Evolutionary conservation across 2,113 vertebrate genomes (phyloP).

Genomic region (Carollia perspicillata): DNA sequence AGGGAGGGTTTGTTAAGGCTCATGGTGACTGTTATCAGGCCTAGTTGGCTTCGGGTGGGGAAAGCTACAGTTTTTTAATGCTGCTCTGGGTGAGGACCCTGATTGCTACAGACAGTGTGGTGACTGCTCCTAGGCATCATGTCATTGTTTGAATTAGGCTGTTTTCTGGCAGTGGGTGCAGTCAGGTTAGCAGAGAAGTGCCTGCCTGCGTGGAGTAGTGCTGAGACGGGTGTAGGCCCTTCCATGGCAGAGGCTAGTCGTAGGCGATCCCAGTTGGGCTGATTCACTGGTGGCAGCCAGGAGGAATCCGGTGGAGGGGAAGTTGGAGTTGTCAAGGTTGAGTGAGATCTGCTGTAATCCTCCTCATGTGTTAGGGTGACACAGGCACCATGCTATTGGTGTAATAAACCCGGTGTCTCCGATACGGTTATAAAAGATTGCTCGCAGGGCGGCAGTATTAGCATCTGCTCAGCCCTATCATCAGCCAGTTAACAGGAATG

Average conservation of each 20-base stretch:
- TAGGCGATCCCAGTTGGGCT: not conserved
- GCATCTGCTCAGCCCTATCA: not conserved
- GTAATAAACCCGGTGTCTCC: not conserved
- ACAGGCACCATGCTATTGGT: not conserved
- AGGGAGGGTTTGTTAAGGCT: not conserved
- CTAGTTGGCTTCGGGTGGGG: not conserved
- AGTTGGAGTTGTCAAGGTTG: no score
- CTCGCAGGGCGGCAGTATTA: not conserved
- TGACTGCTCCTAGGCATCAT: not conserved
- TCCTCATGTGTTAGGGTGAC: not conserved
- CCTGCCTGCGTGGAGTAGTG: not conserved
- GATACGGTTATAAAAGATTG: not conserved
- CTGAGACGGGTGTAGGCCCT: not conserved
- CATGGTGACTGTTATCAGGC: not conserved
- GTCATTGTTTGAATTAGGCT: not conserved
- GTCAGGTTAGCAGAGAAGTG: not conserved
- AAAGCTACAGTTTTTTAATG: not conserved
- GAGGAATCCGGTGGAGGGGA: not conserved
- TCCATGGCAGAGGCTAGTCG: not conserved
- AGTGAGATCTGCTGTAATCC: not conserved
- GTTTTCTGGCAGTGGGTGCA: not conserved
- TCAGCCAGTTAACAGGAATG: not conserved
- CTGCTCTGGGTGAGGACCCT: not conserved
- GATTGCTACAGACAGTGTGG: accelerated
- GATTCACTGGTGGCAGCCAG: not conserved